These are phyloP conservation scores for Electrona antarctica DNA, from an alignment of 2,113 vertebrate species.

Conservation along the genomic window DNA sequence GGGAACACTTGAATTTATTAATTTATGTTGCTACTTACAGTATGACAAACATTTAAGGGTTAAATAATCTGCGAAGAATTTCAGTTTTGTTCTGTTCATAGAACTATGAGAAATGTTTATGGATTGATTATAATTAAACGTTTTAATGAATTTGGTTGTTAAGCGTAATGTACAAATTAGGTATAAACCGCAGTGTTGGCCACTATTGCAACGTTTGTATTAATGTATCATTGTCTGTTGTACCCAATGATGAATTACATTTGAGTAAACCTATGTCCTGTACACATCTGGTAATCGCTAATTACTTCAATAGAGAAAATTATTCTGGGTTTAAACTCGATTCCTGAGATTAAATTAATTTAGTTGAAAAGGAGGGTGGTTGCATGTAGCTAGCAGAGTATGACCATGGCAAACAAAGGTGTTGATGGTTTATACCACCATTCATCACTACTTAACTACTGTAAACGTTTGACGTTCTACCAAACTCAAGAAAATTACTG, in stretches of 20 bases:
- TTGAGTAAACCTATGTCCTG: not conserved
- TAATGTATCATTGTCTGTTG: slow-evolving; percentile 4
- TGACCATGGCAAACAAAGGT: not conserved
- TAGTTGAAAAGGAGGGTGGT: not conserved
- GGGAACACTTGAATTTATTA: too few species aligned
- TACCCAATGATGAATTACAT: not conserved
- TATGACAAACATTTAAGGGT: not conserved
- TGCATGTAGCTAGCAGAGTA: not conserved
- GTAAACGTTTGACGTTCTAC: slow-evolving; percentile 8
- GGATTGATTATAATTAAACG: slow-evolving; percentile 22
- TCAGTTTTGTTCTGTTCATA: not conserved
- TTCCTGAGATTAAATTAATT: not conserved
- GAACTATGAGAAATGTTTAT: slow-evolving; percentile 35
- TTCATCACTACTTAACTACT: not conserved
- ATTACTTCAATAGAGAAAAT: not conserved
- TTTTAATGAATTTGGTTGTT: slow-evolving; percentile 7
- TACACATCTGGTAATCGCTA: not conserved
- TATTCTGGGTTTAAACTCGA: slow-evolving; percentile 4
- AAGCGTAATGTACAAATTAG: slow-evolving; percentile 1
- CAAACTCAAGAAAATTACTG: not conserved
- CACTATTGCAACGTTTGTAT: not conserved
- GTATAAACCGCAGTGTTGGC: not conserved
- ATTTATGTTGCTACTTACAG: not conserved
- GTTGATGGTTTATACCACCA: slow-evolving; percentile 5
- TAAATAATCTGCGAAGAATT: slow-evolving; percentile 8